These are phyloP conservation scores for Tauraco hartlaubi DNA, from an alignment of 2,797 vertebrate species.

Conservation along the genomic window DNA sequence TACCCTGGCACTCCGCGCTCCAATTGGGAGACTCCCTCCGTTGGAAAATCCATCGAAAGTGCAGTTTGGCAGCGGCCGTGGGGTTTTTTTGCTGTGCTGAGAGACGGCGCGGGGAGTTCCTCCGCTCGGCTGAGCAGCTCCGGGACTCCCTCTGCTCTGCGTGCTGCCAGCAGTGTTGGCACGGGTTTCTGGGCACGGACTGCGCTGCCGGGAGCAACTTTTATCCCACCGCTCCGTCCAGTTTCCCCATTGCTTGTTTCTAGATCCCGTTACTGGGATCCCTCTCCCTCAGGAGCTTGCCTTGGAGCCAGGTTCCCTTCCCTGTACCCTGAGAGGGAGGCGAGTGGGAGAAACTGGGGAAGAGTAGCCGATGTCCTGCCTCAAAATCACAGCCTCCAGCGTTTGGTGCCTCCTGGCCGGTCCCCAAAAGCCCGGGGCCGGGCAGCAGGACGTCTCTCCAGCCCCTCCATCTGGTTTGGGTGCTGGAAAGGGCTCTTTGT, in stretches of 20 bases:
- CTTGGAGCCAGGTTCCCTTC: not conserved
- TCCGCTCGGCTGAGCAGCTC: not conserved
- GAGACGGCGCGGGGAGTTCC: not conserved
- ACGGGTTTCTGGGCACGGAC: not conserved
- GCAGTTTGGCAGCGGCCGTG: not conserved
- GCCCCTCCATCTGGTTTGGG: not conserved
- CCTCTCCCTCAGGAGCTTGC: not conserved
- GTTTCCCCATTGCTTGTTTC: not conserved
- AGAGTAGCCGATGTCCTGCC: not conserved
- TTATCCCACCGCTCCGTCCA: not conserved
- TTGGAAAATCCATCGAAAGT: not conserved
- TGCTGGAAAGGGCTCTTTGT: not conserved
- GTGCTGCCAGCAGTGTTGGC: not conserved
- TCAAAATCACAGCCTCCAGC: not conserved
- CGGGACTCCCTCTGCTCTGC: not conserved
- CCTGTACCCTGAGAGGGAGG: rapidly evolving
- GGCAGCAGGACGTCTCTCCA: not conserved
- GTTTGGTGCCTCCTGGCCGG: not conserved
- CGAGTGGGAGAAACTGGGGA: not conserved
- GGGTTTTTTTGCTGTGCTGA: not conserved
- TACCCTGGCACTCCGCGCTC: rapidly evolving
- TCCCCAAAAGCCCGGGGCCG: not conserved
- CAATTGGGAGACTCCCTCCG: not conserved
- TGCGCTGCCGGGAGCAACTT: not conserved
- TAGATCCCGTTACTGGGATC: not conserved